These are phyloP conservation scores for Aphelenchoides fujianensis DNA, from an alignment of 1,140 invertebrate species.

Conservation along the genomic window DNA sequence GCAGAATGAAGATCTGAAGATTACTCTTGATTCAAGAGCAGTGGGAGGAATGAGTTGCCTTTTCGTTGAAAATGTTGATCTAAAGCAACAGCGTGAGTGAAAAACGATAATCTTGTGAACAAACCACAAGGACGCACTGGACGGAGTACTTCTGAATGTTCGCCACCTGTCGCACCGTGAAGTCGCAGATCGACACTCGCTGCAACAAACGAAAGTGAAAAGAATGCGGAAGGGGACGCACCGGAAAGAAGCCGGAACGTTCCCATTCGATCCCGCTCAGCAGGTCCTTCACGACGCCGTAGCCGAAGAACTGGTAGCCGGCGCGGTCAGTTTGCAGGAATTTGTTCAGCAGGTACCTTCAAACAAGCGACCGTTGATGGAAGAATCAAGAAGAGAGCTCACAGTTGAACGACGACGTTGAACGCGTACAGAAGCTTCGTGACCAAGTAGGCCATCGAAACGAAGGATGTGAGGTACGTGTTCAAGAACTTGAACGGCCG, in stretches of 20 bases:
- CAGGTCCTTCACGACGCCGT: constrained; percentile 56
- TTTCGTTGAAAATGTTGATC: constrained; percentile 68
- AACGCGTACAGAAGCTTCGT: constrained; percentile 24
- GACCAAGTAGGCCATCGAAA: constrained; percentile 40
- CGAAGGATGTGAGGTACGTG: constrained; percentile 56
- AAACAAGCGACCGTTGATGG: no score
- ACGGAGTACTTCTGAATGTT: constrained; percentile 64
- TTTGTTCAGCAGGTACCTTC: constrained; percentile 60
- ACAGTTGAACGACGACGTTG: constrained; percentile 54
- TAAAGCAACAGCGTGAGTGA: constrained; percentile 66
- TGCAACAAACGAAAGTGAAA: no score
- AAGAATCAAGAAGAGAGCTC: no score
- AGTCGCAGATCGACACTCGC: constrained; percentile 67
- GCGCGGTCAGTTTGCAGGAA: constrained; percentile 53
- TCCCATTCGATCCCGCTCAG: constrained; percentile 55
- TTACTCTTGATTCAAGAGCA: not conserved
- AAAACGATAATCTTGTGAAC: no score
- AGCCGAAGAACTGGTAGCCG: constrained; percentile 58
- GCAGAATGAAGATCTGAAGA: constrained; percentile 66
- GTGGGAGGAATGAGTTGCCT: constrained; percentile 48
- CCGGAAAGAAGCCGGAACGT: no score
- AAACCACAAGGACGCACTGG: constrained; percentile 42
- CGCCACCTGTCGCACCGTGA: constrained; percentile 63
- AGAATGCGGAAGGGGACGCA: no score
- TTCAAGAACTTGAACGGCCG: constrained; percentile 53